Conservation (phyloP, 2,797 vertebrate species). For the Sebastolobus alascanus region DNA sequence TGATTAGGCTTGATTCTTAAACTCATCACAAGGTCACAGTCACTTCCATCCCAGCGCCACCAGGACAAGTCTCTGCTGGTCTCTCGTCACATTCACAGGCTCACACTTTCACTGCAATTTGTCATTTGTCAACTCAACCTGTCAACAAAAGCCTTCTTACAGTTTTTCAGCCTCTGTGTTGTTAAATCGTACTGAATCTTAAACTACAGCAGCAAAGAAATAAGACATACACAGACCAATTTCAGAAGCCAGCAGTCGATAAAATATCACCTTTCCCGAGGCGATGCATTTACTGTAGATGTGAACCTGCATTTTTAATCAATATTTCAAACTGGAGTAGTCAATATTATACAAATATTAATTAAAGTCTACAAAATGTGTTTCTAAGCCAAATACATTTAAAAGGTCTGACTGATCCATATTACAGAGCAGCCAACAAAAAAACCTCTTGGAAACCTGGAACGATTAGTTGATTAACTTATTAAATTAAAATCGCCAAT, state of each 20-base stretch:
- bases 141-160: not conserved
- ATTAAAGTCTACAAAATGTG: not conserved
- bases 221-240: accelerated
- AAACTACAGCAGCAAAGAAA: not conserved
- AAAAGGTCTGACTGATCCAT: not conserved
- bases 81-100: constrained; percentile 28
- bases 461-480: not conserved
- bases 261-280: constrained; percentile 16
- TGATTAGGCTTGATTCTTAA: constrained; percentile 29
- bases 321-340: not conserved
- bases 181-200: not conserved
- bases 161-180: not conserved
- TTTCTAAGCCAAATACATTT: not conserved
- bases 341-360: not conserved
- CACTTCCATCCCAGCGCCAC: constrained; percentile 3
- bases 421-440: not conserved
- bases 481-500: not conserved
- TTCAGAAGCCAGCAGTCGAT: not conserved
- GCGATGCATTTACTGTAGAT: not conserved
- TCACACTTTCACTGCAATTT: constrained; percentile 13
- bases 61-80: constrained; percentile 29
- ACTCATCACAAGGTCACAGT: constrained; percentile 39
- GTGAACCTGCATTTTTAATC: not conserved
- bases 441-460: not conserved
- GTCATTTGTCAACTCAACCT: not conserved